These are phyloP conservation scores for Taphrorychus bicolor DNA, from an alignment of 2,888 invertebrate genomes.

Conservation along the genomic window DNA sequence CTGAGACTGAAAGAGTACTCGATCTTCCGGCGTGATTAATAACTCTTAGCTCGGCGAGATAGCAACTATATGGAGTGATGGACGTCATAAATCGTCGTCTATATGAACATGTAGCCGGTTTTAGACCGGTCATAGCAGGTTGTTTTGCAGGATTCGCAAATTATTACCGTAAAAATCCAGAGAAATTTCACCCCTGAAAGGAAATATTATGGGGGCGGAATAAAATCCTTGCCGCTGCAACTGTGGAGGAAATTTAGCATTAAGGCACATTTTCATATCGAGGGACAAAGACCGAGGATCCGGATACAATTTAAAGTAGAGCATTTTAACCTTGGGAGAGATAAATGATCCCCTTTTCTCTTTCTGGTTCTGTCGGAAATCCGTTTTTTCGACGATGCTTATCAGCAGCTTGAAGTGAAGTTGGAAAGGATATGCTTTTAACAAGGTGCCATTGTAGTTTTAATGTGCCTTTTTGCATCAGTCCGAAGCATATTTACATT, in stretches of 20 bases:
- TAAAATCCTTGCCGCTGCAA: background rate
- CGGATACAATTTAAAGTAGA: constrained; percentile 1
- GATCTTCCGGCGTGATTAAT: constrained; percentile 4
- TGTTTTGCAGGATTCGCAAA: background rate
- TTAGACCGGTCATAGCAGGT: background rate
- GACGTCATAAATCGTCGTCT: constrained; percentile 4
- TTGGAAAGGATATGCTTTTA: background rate
- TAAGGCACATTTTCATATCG: constrained; percentile 3
- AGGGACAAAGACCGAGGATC: background rate
- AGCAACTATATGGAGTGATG: background rate
- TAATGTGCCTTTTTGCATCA: background rate
- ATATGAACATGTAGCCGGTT: background rate
- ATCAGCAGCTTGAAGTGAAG: background rate
- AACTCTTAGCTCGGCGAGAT: background rate
- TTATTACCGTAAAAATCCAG: background rate
- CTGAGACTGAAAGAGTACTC: constrained; percentile 7
- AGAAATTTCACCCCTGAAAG: no score
- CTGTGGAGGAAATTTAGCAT: background rate
- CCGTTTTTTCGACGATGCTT: background rate
- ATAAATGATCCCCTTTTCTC: background rate
- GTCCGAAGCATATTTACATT: no score
- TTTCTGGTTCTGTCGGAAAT: background rate
- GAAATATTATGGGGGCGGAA: background rate
- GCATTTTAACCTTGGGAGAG: background rate
- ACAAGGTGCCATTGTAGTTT: background rate